Evolutionary conservation across 2,113 vertebrate species (phyloP).

Genomic region (Gobio gobio): DNA sequence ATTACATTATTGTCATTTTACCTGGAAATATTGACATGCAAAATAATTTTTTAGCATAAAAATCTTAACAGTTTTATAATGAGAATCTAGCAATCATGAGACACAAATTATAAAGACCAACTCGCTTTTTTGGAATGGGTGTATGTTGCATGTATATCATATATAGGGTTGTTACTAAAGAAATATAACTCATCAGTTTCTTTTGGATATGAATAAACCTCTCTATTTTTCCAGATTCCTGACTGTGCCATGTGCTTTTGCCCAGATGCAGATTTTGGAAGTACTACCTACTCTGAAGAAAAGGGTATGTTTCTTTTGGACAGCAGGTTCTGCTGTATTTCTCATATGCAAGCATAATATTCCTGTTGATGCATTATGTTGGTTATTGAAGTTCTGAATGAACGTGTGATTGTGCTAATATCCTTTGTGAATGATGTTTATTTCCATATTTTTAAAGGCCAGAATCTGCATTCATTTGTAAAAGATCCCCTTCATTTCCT

Average conservation of each 20-base stretch:
- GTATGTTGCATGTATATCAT: not conserved
- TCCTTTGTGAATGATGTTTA: not conserved
- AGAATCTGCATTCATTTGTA: conserved; percentile 51
- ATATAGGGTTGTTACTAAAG: not conserved
- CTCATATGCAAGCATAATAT: not conserved
- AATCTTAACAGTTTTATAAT: not conserved
- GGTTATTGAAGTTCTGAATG: not conserved
- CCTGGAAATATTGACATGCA: not conserved
- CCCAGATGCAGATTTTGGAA: not conserved
- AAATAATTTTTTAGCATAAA: not conserved
- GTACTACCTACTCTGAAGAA: not conserved
- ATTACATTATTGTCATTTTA: not conserved
- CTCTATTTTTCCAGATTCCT: not conserved
- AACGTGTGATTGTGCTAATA: not conserved
- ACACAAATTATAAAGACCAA: not conserved
- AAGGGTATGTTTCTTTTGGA: not conserved
- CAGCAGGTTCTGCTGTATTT: not conserved
- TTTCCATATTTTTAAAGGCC: conserved; percentile 51
- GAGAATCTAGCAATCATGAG: not conserved
- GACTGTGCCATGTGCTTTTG: not conserved
- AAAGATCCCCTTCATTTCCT: conserved; percentile 61
- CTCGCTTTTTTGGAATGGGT: not conserved
- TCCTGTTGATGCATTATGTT: not conserved
- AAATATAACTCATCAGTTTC: not conserved
- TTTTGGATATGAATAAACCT: no score